These are phyloP conservation scores for Rhodophaea formosa DNA, from an alignment of 2,888 invertebrate genomes.

Conservation along the genomic window DNA sequence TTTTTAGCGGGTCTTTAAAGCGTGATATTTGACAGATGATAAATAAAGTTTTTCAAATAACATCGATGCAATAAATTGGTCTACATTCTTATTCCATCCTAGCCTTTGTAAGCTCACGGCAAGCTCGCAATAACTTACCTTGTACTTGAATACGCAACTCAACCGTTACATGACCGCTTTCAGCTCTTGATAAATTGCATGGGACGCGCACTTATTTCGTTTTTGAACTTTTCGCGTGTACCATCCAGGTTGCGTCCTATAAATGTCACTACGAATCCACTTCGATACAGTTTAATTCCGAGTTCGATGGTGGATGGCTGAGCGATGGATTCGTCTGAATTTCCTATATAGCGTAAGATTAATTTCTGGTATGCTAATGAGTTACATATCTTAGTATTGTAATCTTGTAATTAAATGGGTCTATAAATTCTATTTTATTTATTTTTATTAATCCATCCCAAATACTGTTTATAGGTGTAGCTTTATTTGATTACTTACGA, in stretches of 20 bases:
- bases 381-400: too few species aligned
- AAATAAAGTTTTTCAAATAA: not conserved
- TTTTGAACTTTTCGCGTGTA: not conserved
- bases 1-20: too few species aligned
- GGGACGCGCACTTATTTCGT: conserved; percentile 1
- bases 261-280: not conserved
- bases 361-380: too few species aligned
- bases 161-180: not conserved
- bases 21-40: not conserved
- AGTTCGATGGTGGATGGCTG: too few species aligned
- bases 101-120: not conserved
- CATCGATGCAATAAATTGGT: not conserved
- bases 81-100: not conserved
- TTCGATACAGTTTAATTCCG: too few species aligned
- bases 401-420: too few species aligned
- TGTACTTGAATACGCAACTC: conserved; percentile 6
- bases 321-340: too few species aligned
- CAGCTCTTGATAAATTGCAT: conserved; percentile 2
- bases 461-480: too few species aligned
- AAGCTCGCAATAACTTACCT: not conserved
- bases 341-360: too few species aligned
- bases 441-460: too few species aligned
- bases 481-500: too few species aligned
- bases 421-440: too few species aligned
- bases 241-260: not conserved